Evolutionary conservation across 2,888 invertebrate genomes (phyloP), one percentile per base, ranked within the genome.

Genomic region (Crossocerus cetratus): DNA sequence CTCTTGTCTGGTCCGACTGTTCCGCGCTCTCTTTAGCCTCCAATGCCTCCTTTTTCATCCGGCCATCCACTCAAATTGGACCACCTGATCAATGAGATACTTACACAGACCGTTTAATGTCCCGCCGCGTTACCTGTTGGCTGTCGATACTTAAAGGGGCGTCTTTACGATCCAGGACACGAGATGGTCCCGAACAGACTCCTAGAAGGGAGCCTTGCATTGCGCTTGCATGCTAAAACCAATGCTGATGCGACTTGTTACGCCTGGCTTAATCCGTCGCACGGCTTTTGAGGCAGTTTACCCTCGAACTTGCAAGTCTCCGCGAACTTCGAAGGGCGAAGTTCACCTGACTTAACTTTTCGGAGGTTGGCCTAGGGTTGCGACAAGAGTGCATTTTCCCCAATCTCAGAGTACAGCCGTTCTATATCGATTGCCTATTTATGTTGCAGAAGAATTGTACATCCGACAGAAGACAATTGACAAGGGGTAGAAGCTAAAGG

Each of bases 251-350:
- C 45, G 57, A 65, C 66, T 69, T 74, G 61, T 74, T 76, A 60
- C 56, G 63, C 45, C 55, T 45, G 44, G 65, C 56, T 69, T 75
- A 74, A 65, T 74, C 64, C 69, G 69, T 61, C 69, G 69, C 74
- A 69, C 42, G 53, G 53, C 53, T 63, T 74, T 66, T 61, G 20
- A 63, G 13, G n/a, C 42, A 74, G 63, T 75, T 69, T 65, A 69
- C 32, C 22, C 3, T 1, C 32, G n/a, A 65, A 65, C 16, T 74
- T 74, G 14, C 3, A 43, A 5, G 53, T 54, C 56, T 13, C 20
- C 5, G 16, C 18, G 58, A 21, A 69, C 65, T 45, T 76, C 61
- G n/a, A 3, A 53, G 5, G 14, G 21, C 55, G 44, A 72, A 67
- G 21, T 67, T 61, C 54, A 44, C 55, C n/a, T 43, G 0, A 5